Percentiles rank a stretch among this genome's conserved stretches.
Conservation (phyloP, 2,113 vertebrate genomes). For the Stigmatopora argus region DNA sequence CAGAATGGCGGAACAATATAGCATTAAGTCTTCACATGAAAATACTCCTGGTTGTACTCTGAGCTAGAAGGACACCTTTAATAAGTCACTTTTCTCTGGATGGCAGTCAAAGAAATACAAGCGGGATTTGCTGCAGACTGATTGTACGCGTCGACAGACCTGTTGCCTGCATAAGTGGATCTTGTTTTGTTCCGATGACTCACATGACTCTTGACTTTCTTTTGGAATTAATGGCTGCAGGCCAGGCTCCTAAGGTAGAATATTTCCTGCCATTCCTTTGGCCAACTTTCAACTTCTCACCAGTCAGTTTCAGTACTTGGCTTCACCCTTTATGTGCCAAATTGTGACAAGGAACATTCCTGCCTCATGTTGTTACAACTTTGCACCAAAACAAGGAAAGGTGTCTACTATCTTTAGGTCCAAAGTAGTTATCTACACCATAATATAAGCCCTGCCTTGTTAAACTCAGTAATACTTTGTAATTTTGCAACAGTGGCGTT, state of each 20-base stretch:
- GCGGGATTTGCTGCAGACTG: constrained; percentile 40
- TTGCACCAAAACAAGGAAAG: too few species aligned
- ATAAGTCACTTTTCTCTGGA: constrained; percentile 35
- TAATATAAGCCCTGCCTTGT: too few species aligned
- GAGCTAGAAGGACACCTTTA: constrained; percentile 37
- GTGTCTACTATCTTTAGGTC: too few species aligned
- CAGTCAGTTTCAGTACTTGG: not conserved
- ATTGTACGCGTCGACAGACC: constrained; percentile 38
- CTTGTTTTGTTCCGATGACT: constrained; percentile 47
- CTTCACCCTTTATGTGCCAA: not conserved
- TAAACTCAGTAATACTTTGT: too few species aligned
- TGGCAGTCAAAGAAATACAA: constrained; percentile 49
- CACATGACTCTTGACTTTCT: constrained; percentile 28
- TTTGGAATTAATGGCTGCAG: constrained; percentile 36
- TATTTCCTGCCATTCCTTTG: constrained; percentile 30
- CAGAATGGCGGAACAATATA: constrained; percentile 53
- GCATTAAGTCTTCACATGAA: constrained; percentile 57
- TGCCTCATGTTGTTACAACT: too few species aligned
- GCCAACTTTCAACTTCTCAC: constrained; percentile 12
- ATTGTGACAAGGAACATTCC: too few species aligned
- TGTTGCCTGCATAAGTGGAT: constrained; percentile 46
- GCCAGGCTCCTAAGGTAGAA: constrained; percentile 20
- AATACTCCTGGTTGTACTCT: constrained; percentile 42
- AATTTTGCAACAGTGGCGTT: too few species aligned
- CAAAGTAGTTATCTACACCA: too few species aligned